These are phyloP conservation scores for Furnarius figulus DNA, from an alignment of 2,113 vertebrate genomes.

Conservation along the genomic window DNA sequence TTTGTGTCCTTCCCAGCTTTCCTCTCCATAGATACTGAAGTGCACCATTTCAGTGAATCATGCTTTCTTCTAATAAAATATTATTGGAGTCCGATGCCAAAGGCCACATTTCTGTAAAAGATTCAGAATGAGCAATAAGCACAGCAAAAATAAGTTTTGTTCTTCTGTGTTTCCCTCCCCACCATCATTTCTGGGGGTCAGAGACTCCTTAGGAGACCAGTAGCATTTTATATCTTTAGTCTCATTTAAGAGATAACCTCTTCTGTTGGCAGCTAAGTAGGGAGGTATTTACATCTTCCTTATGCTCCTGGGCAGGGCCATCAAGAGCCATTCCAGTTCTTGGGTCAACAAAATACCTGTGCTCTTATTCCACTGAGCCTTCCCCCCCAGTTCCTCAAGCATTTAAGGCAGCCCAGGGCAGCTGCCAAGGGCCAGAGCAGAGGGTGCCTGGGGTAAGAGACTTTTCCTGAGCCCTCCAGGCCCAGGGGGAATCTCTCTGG, in stretches of 20 bases:
- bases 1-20: conserved; percentile 11
- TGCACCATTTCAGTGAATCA: not conserved
- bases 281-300: not conserved
- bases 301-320: not conserved
- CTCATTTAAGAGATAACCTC: not conserved
- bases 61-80: conserved; percentile 59
- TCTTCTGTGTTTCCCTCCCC: not conserved
- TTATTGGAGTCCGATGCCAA: not conserved
- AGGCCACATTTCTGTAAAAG: conserved; percentile 26
- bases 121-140: not conserved
- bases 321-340: not conserved
- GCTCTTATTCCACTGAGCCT: not conserved
- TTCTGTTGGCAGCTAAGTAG: not conserved
- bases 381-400: not conserved
- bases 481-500: not conserved
- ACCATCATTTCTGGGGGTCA: not conserved
- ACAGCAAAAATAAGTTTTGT: not conserved
- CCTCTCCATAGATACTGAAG: not conserved
- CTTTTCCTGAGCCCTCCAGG: not conserved
- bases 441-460: not conserved
- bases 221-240: not conserved
- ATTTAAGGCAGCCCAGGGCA: not conserved
- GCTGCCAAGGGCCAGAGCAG: not conserved
- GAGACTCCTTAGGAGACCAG: not conserved
- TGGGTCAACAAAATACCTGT: not conserved